phyloP scores from a whole-genome alignment of 2,113 vertebrate species.

The Odocoileus hemionus region DNA sequence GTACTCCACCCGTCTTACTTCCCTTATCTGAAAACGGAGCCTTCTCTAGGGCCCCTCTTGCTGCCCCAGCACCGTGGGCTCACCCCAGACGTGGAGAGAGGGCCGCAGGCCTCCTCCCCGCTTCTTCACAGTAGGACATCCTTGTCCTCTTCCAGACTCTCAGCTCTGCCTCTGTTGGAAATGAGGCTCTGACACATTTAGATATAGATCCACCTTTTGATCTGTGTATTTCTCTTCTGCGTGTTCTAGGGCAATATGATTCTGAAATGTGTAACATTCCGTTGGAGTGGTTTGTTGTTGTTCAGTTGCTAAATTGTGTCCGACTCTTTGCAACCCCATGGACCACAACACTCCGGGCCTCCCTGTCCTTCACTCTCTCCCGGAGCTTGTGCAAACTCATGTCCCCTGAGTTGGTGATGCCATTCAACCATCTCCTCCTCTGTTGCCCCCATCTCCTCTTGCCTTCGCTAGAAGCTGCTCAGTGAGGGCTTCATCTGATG shows the following conservation, averaged over 20 bases:
- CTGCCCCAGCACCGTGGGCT: background rate
- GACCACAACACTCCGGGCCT: background rate
- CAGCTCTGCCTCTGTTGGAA: background rate
- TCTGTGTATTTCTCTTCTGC: background rate
- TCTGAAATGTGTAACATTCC: background rate
- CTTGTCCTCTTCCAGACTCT: background rate
- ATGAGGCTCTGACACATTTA: background rate
- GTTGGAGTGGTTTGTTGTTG: background rate
- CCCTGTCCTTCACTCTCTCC: background rate
- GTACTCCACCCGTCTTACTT: background rate
- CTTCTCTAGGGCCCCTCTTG: background rate
- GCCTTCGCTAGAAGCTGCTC: background rate
- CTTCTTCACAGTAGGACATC: background rate
- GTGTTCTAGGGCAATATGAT: background rate
- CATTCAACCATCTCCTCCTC: background rate
- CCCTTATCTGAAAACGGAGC: background rate
- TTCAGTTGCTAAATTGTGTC: background rate
- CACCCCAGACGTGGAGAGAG: background rate
- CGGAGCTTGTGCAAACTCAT: background rate
- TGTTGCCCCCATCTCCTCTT: background rate
- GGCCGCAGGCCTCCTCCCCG: fast-evolving
- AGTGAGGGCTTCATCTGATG: background rate
- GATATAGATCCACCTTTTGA: background rate
- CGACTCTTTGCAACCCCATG: background rate
- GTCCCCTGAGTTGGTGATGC: background rate